Conservation (phyloP, 2,113 vertebrate genomes). For the Notechis scutatus region DNA sequence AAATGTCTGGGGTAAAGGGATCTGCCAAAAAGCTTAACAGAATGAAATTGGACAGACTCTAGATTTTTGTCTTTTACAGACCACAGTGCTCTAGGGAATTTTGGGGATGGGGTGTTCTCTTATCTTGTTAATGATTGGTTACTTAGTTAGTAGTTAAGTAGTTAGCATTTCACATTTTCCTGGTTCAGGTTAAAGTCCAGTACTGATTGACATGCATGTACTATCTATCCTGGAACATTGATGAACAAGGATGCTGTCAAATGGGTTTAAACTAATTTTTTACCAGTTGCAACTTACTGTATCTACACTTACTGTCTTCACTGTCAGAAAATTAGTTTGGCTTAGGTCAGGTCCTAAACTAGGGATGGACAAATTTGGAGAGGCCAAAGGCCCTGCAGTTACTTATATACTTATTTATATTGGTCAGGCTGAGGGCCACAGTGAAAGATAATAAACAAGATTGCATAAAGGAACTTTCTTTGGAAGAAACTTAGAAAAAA, state of each 20-base stretch:
- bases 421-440: background rate
- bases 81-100: rapidly evolving
- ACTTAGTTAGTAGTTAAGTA: background rate
- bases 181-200: background rate
- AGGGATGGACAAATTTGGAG: background rate
- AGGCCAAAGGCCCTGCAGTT: background rate
- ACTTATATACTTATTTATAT: background rate
- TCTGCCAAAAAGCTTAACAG: rapidly evolving
- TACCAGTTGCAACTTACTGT: background rate
- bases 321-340: background rate
- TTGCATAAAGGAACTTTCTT: background rate
- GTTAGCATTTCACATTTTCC: background rate
- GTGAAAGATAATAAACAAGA: background rate
- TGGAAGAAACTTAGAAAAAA: background rate
- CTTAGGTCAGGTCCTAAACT: background rate
- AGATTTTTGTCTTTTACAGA: background rate
- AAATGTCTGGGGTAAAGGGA: rapidly evolving
- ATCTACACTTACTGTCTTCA: background rate
- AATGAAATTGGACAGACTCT: background rate
- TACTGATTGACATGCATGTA: background rate
- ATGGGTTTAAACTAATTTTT: background rate
- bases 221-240: background rate
- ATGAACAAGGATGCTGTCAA: background rate
- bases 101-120: background rate
- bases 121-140: background rate